phyloP scores from a whole-genome alignment of 2,797 vertebrate species.

The Melanogrammus aeglefinus region DNA sequence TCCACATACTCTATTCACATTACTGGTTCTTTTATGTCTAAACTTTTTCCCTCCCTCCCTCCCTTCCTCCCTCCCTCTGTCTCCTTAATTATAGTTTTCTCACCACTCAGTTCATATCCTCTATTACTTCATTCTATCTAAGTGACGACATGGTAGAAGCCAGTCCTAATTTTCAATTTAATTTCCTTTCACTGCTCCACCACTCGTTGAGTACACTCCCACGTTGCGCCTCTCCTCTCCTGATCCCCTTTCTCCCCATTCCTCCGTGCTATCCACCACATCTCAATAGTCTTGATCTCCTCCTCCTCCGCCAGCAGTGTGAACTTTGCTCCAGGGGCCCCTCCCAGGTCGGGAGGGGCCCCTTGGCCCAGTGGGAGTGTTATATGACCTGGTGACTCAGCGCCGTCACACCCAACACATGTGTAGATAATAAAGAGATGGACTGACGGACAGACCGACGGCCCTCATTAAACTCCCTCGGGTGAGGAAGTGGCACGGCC shows the following conservation, averaged over 20 bases:
- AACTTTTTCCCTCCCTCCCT: background rate
- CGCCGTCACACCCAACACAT: conserved; percentile 58
- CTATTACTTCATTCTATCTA: background rate
- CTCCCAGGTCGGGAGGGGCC: background rate
- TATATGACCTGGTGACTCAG: conserved; percentile 29
- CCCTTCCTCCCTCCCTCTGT: too few relatives aligned
- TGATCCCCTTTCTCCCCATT: background rate
- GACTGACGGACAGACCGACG: conserved; percentile 9
- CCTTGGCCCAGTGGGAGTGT: conserved; percentile 23
- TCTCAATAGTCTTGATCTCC: background rate
- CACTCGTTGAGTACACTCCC: background rate
- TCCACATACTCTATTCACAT: conserved; percentile 4
- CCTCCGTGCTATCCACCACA: background rate
- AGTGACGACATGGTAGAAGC: background rate
- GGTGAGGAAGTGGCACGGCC: conserved; percentile 4
- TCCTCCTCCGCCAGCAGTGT: background rate
- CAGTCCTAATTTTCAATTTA: background rate
- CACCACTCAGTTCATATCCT: background rate
- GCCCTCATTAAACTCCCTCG: background rate
- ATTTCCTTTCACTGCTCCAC: background rate
- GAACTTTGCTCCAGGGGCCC: background rate
- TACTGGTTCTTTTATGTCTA: background rate
- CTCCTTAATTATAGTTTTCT: background rate
- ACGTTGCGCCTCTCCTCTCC: background rate
- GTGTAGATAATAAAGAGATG: conserved; percentile 39